Conservation (phyloP, 2,797 vertebrate species). For the Phoeniculus purpureus region DNA sequence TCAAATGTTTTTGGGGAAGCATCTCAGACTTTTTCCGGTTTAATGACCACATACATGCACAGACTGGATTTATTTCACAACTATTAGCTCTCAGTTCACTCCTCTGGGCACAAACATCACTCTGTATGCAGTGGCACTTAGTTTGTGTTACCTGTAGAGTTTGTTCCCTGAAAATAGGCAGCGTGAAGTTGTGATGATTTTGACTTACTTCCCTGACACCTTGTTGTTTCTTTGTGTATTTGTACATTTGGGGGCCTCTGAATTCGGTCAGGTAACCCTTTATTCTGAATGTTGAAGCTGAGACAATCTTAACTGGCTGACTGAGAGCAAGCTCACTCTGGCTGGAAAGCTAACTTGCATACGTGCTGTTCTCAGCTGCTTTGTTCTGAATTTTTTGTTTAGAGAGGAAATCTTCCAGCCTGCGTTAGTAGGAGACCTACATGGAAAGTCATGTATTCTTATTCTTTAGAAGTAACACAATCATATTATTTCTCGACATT, state of each 20-base stretch:
- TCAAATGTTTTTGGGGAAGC: rapidly evolving
- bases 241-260: neutral
- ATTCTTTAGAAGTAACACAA: neutral
- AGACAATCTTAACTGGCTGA: neutral
- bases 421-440: neutral
- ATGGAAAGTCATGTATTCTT: neutral
- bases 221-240: neutral
- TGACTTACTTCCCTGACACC: neutral
- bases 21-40: neutral
- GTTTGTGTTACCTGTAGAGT: neutral
- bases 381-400: neutral
- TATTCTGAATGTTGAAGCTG: neutral
- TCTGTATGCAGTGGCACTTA: neutral
- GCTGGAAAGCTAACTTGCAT: neutral
- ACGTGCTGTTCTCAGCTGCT: neutral
- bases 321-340: neutral
- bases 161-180: neutral
- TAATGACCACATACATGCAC: neutral
- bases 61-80: neutral
- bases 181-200: neutral
- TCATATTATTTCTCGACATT: neutral
- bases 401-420: neutral
- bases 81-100: neutral
- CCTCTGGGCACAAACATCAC: neutral
- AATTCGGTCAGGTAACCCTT: neutral